phyloP scores from a whole-genome alignment of 2,888 invertebrate species.

The Lamellibrachia satsuma region DNA sequence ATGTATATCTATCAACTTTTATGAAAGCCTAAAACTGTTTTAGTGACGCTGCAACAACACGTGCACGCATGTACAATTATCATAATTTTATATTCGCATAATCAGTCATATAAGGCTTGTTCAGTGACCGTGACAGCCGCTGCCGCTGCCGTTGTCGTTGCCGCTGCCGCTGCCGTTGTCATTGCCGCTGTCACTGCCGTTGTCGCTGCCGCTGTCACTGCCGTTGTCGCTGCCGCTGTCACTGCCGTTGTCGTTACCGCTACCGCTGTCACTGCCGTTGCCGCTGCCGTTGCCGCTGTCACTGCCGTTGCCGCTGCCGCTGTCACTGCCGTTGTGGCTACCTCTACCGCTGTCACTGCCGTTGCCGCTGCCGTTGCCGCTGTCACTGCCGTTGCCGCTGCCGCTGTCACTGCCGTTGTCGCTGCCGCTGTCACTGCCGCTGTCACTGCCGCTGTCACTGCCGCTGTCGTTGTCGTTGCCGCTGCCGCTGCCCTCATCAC shows the following conservation, averaged over 20 bases:
- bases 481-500: no score
- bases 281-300: not conserved
- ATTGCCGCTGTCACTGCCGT: not conserved
- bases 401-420: no score
- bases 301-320: not conserved
- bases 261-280: not conserved
- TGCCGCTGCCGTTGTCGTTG: constrained; percentile 10
- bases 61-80: no score
- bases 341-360: not conserved
- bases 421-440: no score
- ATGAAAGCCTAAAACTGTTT: no score
- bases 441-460: no score
- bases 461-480: no score
- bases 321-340: not conserved
- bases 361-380: not conserved
- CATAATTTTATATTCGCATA: no score
- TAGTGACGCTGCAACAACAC: no score
- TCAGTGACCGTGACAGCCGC: no score
- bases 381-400: not conserved
- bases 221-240: not conserved
- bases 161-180: not conserved
- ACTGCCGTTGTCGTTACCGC: not conserved
- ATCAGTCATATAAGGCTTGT: no score
- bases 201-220: not conserved
- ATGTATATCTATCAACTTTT: no score